Percentiles rank a stretch among this genome's conserved stretches.
Conservation (phyloP, 2,888 invertebrate genomes). For the Agrochola lychnidis region DNA sequence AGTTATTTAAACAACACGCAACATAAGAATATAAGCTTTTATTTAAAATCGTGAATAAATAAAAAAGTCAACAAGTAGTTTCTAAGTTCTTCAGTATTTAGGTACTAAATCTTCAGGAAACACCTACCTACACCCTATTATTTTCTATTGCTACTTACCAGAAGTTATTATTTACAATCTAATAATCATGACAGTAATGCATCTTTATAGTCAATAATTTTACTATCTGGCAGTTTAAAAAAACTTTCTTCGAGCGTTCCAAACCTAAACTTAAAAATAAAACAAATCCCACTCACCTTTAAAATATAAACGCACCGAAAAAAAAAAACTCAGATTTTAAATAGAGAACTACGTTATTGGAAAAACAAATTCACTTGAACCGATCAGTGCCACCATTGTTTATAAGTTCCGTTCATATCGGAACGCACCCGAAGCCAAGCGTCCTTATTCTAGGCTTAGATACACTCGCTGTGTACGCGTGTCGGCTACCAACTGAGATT, state of each 20-base stretch:
- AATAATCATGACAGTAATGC: neutral
- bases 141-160: neutral
- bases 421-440: constrained; percentile 11
- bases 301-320: neutral
- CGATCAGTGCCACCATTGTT: constrained; percentile 53
- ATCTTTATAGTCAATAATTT: neutral
- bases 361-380: constrained; percentile 49
- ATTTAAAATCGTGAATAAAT: neutral
- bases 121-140: neutral
- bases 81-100: neutral
- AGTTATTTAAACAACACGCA: neutral
- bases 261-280: neutral
- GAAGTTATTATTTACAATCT: no score
- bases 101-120: neutral
- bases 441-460: constrained; percentile 17
- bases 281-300: constrained; percentile 28
- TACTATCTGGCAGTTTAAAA: neutral
- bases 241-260: neutral
- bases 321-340: constrained; percentile 27
- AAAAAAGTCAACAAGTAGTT: neutral
- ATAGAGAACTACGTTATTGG: constrained; percentile 17
- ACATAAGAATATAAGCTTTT: neutral
- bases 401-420: constrained; percentile 43
- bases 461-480: constrained; percentile 50
- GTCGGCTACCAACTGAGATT: constrained; percentile 53